Conservation (phyloP, 53 echinoderm and acorn worm genomes). For the Henricia sp. region DNA sequence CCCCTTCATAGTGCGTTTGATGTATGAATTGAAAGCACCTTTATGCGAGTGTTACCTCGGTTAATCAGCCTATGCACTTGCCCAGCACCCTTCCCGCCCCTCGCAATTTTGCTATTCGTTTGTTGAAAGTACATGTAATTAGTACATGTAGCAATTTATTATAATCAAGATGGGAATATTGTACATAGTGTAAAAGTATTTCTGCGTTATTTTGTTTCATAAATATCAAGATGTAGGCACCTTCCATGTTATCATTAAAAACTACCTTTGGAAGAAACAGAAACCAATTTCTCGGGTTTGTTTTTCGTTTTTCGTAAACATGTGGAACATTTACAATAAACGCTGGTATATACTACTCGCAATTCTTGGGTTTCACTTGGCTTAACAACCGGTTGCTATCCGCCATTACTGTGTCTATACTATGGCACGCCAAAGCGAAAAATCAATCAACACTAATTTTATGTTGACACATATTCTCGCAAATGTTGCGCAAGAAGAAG, state of each 20-base stretch:
- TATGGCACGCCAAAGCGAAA: too few species aligned
- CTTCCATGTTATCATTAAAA: conserved; percentile 55
- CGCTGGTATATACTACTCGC: too few species aligned
- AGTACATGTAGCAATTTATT: background rate
- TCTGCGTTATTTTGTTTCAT: conserved; percentile 25
- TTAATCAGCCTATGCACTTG: background rate
- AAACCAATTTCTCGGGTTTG: too few species aligned
- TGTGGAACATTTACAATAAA: too few species aligned
- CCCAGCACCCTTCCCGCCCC: background rate
- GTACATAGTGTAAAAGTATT: conserved; percentile 34
- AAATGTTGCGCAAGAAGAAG: too few species aligned
- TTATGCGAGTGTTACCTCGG: background rate
- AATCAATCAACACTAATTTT: too few species aligned
- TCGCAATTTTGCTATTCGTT: background rate
- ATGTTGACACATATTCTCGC: too few species aligned
- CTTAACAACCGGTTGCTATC: too few species aligned
- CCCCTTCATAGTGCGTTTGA: background rate
- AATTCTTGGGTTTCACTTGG: too few species aligned
- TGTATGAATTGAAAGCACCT: background rate
- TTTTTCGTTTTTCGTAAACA: too few species aligned
- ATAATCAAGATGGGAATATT: background rate
- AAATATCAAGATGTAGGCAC: conserved; percentile 16
- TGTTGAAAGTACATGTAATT: background rate
- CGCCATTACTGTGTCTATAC: too few species aligned
- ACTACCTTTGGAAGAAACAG: too few species aligned